Evolutionary conservation across 2,888 invertebrate genomes (phyloP).

Genomic region (Frankliniella intonsa): DNA sequence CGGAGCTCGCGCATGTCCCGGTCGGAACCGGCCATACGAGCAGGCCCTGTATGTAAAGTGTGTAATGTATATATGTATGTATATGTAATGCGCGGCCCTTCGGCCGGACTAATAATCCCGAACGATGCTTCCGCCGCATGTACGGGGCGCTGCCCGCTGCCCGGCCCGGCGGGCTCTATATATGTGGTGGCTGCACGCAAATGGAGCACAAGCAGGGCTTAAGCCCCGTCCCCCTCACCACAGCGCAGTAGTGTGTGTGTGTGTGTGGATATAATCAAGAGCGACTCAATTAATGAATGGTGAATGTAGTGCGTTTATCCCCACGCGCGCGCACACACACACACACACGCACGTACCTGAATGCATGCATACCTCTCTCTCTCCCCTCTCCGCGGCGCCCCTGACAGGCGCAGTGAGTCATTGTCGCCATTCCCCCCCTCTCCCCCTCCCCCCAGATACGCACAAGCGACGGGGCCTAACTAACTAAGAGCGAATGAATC

Average conservation of each 20-base stretch:
- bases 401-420: not conserved
- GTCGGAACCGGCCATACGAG: no score
- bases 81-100: not conserved
- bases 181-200: no score
- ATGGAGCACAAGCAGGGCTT: not conserved
- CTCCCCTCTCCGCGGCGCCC: not conserved
- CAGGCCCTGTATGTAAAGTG: no score
- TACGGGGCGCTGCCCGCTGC: not conserved
- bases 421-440: not conserved
- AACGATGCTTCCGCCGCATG: constrained; percentile 3
- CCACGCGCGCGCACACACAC: not conserved
- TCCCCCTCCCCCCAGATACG: no score
- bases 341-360: not conserved
- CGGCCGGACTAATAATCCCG: not conserved
- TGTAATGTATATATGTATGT: no score
- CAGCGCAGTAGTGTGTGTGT: not conserved
- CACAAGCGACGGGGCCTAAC: no score
- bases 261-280: not conserved
- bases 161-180: not conserved
- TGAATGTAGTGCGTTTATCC: not conserved
- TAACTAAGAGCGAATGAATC: no score
- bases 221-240: not conserved
- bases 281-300: constrained; percentile 11
- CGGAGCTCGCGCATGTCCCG: not conserved
- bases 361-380: not conserved